Percentiles rank a stretch among this genome's conserved stretches.
phyloP scores from a whole-genome alignment of 92 coral and sea anemone genomes.

The Porites cylindrica region DNA sequence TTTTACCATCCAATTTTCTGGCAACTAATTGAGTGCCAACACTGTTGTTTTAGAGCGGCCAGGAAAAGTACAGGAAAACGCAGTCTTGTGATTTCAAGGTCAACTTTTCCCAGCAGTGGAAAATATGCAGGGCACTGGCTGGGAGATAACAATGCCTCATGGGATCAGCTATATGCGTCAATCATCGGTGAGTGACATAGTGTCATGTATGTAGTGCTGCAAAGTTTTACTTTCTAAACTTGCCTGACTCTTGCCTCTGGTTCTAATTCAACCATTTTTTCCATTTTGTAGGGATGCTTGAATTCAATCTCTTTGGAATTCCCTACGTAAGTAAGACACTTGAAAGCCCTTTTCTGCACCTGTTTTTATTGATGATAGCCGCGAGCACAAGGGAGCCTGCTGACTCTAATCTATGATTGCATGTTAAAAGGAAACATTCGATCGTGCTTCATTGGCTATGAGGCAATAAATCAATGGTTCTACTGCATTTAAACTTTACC shows the following conservation, averaged over 20 bases:
- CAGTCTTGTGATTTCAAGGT: conserved; percentile 93
- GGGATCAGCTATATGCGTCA: conserved; percentile 88
- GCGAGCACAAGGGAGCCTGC: no score
- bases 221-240: neutral
- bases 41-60: conserved; percentile 39
- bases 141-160: conserved; percentile 93
- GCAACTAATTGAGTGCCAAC: neutral
- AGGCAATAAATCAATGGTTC: no score
- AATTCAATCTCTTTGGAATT: conserved; percentile 94
- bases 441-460: no score
- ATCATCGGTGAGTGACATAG: conserved; percentile 73
- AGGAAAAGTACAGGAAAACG: conserved; percentile 72
- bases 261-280: no score
- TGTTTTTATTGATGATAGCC: neutral
- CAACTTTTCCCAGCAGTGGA: conserved; percentile 95
- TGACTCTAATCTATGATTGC: no score
- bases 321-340: conserved; percentile 86
- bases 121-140: conserved; percentile 96
- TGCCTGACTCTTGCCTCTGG: neutral
- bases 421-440: no score
- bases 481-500: no score
- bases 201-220: neutral
- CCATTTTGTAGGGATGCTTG: conserved; percentile 81
- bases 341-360: no score
- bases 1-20: neutral